Base-by-base conservation (phyloP, 2,113 vertebrate genomes). In the Hippopotamus amphibius region DNA sequence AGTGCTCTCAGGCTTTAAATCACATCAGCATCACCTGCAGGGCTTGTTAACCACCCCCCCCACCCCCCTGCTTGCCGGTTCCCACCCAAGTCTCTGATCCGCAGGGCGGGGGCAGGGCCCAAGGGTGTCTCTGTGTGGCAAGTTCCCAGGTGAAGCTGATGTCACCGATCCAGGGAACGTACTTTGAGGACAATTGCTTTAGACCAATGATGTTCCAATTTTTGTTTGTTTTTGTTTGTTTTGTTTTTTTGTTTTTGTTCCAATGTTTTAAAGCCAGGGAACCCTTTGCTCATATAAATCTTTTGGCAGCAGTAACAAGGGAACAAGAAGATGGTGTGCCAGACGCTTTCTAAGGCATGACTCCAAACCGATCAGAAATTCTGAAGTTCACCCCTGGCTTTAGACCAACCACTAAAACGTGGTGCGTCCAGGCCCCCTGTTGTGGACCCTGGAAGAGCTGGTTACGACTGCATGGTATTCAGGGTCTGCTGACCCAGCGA, bases 21-120 rank as follows among this genome's bases (percentile, higher is more conserved):
- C 2, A 19, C 9, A n/a, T 17, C 1, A 0, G 2, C 6, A 3
- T 28, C 41, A 15, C 46, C 11, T 6, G 9, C 26, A 43, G 76
- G 57, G 59, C 77, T 22, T 48, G 21, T 28, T 61, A 28, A 15
- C 6, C 1, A 2, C 37, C 37, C 37, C 37, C 37, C 37, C 37
- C 37, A 37, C 37, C 37, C 37, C 33, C 30, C n/a, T 9, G 24
- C 55, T 19, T 65, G 28, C 12, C 22, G 21, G 17, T 63, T 6
- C 9, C 65, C 13, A 12, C 48, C 65, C 46, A 30, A 24, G 59
- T 16, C 48, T n/a, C 50, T 50, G 57, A 66, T 9, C 26, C 0
- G 50, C 9, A 14, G 33, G 6, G 59, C 19, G 24, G 15, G 66
- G 82, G 24, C 19, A 6, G 21, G 43, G n/a, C 53, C 59, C 76